These are phyloP conservation scores for Anabacerthia variegaticeps DNA, from an alignment of 2,797 vertebrate genomes.

Conservation along the genomic window DNA sequence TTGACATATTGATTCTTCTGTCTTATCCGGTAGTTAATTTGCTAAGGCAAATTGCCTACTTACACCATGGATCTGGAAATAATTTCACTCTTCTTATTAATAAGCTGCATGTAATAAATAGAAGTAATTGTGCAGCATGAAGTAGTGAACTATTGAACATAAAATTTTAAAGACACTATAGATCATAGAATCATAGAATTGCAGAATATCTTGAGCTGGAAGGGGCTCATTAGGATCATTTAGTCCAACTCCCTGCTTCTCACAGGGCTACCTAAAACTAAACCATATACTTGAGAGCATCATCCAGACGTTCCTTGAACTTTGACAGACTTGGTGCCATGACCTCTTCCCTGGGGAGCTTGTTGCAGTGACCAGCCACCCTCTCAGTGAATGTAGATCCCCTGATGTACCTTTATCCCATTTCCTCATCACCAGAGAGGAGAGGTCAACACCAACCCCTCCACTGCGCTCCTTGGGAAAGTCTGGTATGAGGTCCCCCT, in stretches of 20 bases:
- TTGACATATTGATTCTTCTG: neutral
- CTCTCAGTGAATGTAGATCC: neutral
- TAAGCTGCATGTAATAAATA: neutral
- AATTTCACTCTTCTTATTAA: conserved; percentile 5
- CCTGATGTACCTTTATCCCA: neutral
- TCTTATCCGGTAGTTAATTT: neutral
- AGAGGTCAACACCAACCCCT: neutral
- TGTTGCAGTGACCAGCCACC: accelerated
- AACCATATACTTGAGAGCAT: neutral
- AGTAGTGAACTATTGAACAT: neutral
- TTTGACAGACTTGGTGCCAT: neutral
- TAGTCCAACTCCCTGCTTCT: neutral
- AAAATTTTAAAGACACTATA: conserved; percentile 5
- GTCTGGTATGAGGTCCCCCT: neutral
- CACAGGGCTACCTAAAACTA: neutral
- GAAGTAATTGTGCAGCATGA: neutral
- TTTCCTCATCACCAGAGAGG: neutral
- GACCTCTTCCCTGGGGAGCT: neutral
- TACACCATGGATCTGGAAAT: neutral
- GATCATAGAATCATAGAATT: neutral
- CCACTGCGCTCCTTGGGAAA: accelerated
- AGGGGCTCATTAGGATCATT: neutral
- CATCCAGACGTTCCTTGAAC: neutral
- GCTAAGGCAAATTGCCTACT: neutral
- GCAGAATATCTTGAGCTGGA: neutral